Base-by-base conservation (phyloP, 1,140 invertebrate genomes). In the Sarcophaga bullata region DNA sequence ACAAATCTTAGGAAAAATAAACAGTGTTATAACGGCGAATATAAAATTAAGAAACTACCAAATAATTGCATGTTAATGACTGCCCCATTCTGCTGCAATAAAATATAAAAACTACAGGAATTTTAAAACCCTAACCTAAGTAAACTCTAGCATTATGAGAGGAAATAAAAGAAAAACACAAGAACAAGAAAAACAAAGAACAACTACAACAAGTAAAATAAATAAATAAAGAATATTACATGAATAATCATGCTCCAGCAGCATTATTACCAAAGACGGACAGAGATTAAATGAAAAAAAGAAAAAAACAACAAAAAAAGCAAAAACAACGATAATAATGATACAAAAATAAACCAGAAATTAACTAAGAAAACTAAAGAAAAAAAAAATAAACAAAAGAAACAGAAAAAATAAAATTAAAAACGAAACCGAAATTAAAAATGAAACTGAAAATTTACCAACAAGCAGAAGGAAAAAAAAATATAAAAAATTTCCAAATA, bases 401-500 rank as follows among this genome's bases (percentile, higher is more conserved):
- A 8, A 47, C 3, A 37, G 46, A 75, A 75, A 6, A 48, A 75
- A 75, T 1, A 17, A 58, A 58, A 54, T 37, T 37, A 37, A 54
- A 82, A 37, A 47, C 72, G 72, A 75, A 76, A 37, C 25, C 4
- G 25, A 37, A 37, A 37, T 37, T 37, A 37, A 37, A 37, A 37
- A 37, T 37, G 25, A 37, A 37, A 37, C 25, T 37, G 25, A 37
- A 37, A 37, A 37, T 37, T 37, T 37, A 37, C 25, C 25, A 37
- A 37, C 25, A 37, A 37, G 4, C 25, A 37, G 25, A 2, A 4
- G 62, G 47, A 52, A 72, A 72, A 13, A 81, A 19, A 15, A 11
- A 48, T 49, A 81, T 72, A 25, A 81, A 50, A 46, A 47, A n/a
- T 19, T 62, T 73, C 17, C 49, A 81, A 25, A 81, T 62, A 17